A percentile compares a stretch with the other conserved stretches of the same genome.
phyloP scores from a whole-genome alignment of 2,797 vertebrate species.

The Lophotriccus pileatus region DNA sequence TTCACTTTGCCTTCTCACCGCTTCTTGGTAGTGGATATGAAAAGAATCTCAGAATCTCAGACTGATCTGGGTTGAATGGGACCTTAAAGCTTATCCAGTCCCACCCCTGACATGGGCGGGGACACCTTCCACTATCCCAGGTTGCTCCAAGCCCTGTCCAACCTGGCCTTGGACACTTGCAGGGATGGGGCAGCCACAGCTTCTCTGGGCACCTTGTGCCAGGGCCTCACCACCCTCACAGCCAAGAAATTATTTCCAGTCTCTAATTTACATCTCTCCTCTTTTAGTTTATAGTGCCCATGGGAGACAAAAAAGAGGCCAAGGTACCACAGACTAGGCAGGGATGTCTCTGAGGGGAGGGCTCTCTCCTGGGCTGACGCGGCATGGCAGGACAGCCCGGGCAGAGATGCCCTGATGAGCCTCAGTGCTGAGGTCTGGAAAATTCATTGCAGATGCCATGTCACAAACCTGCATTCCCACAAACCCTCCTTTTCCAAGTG shows the following conservation, averaged over 20 bases:
- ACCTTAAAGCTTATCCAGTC: rapidly evolving
- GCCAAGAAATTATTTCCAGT: not conserved
- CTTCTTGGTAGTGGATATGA: too few relatives aligned
- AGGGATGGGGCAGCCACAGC: not conserved
- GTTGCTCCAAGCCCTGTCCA: not conserved
- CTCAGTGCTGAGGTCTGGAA: not conserved
- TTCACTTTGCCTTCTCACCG: not conserved
- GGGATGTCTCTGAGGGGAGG: too few relatives aligned
- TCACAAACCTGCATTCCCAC: not conserved
- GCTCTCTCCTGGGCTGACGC: not conserved
- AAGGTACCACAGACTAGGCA: not conserved
- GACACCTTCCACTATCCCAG: too few relatives aligned
- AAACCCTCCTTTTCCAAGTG: not conserved
- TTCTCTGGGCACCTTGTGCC: not conserved
- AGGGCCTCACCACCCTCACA: not conserved
- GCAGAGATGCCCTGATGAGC: not conserved
- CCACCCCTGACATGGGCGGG: not conserved
- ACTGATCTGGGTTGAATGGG: not conserved
- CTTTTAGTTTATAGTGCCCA: not conserved
- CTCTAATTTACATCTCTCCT: not conserved
- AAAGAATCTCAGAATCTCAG: not conserved
- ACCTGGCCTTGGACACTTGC: rapidly evolving
- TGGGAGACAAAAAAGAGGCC: not conserved
- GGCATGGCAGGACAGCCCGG: not conserved
- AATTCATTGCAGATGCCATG: rapidly evolving